Base-by-base conservation (phyloP, 2,113 vertebrate genomes). In the Notothenia rossii region DNA sequence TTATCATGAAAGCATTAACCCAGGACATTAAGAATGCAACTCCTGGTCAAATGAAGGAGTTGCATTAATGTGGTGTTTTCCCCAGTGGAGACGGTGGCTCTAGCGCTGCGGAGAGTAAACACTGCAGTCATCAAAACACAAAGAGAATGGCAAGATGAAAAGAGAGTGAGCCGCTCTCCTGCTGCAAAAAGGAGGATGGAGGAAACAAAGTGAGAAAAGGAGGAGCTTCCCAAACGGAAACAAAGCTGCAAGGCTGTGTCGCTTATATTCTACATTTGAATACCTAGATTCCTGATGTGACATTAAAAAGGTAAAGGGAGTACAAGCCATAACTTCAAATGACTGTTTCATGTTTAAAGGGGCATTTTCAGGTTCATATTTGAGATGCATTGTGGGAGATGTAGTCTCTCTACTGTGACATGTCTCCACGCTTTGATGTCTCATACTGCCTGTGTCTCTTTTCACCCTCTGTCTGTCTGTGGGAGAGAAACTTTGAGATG, bases 21-120 rank as follows among this genome's bases (percentile, higher is more conserved):
- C 60, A 0, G 68, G 67, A 83, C 86, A 87, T 90, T 92, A 88
- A 79, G 79, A 86, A 87, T 67, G 79, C 89, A 81, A 87, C 87
- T 88, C 80, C 85, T 81, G 81, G 67, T 79, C 65, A 33, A 89
- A 89, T 90, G 72, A 84, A 29, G 64, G 36, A n/a, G n/a, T 53
- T 36, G 1, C 56, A 89, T 82, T 81, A 89, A 89, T 82, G 81
- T 62, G 77, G 67, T 73, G 77, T 59, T 83, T 85, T 79, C 79
- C 58, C 62, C 77, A 46, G 73, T 43, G 25, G 74, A 11, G 72
- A 72, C 43, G 58, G 73, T 45, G 62, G 71, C 67, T 7, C 72
- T 1, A 13, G 10, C 36, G 7, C 69, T 51, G 74, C 74, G 68
- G 73, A 85, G 66, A 75, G 54, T 65, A 72, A 79, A 85, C 70